Percentiles rank a stretch among this genome's conserved stretches.
Conservation (phyloP, 2,113 vertebrate species). For the Donacobius atricapilla region DNA sequence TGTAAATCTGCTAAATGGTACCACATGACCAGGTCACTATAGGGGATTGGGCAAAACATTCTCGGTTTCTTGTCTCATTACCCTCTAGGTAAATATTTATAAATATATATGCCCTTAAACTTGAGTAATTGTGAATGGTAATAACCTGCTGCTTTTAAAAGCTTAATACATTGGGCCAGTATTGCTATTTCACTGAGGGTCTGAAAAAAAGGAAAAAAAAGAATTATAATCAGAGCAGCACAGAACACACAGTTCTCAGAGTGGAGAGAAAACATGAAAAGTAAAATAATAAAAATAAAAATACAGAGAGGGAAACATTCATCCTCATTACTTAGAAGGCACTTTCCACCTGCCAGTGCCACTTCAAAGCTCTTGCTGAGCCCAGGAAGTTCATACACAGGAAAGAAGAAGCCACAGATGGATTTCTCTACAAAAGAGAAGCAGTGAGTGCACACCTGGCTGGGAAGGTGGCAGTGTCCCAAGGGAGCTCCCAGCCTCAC, state of each 20-base stretch:
- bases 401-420: not conserved
- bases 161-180: not conserved
- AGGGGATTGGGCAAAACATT: not conserved
- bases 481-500: not conserved
- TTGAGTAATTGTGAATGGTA: not conserved
- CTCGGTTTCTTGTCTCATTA: not conserved
- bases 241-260: not conserved
- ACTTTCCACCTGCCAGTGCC: not conserved
- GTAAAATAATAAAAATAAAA: not conserved
- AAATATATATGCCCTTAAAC: not conserved
- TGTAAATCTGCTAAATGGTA: not conserved
- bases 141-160: not conserved
- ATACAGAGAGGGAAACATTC: not conserved
- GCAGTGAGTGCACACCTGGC: rapidly evolving
- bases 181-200: not conserved
- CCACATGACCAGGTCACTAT: not conserved
- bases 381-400: not conserved
- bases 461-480: not conserved
- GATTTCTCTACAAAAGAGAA: not conserved
- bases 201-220: not conserved
- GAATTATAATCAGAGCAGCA: not conserved
- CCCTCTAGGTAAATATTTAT: not conserved
- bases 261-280: not conserved
- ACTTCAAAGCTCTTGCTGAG: not conserved
- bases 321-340: not conserved